Evolutionary conservation across 2,888 invertebrate species (phyloP).

Genomic region (Diplolepis rosae): DNA sequence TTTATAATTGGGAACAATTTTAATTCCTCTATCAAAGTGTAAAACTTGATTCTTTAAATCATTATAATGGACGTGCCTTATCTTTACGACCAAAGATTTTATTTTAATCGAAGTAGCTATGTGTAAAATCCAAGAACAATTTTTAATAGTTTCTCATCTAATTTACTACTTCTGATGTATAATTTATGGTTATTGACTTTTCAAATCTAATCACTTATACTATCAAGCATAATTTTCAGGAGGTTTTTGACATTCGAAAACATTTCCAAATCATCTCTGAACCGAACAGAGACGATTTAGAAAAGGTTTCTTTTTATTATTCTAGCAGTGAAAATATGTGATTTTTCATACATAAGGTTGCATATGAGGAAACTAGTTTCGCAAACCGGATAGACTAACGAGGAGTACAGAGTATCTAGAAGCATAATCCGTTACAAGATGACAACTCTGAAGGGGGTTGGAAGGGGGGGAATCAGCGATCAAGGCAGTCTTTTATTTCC

Average conservation of each 20-base stretch:
- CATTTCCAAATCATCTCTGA: no score
- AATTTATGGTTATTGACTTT: not conserved
- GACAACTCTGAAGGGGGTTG: not conserved
- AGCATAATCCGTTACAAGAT: not conserved
- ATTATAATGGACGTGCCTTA: constrained; percentile 19
- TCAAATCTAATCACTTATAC: not conserved
- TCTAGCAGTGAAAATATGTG: not conserved
- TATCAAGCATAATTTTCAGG: no score
- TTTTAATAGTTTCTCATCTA: no score
- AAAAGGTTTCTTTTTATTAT: no score
- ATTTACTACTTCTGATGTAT: not conserved
- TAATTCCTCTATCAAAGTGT: not conserved
- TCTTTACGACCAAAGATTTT: constrained; percentile 18
- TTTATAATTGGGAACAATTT: no score
- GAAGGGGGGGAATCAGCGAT: not conserved
- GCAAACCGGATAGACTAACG: constrained; percentile 4
- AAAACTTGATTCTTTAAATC: constrained; percentile 3
- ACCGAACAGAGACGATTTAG: no score
- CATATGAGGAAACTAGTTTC: not conserved
- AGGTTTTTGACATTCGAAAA: no score
- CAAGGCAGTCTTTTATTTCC: no score
- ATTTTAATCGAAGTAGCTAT: constrained; percentile 13
- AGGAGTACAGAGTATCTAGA: not conserved
- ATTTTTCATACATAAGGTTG: not conserved
- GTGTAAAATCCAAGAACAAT: not conserved